Evolutionary conservation across 2,113 vertebrate species (phyloP).

Genomic region (Ivindomyrus marchei): DNA sequence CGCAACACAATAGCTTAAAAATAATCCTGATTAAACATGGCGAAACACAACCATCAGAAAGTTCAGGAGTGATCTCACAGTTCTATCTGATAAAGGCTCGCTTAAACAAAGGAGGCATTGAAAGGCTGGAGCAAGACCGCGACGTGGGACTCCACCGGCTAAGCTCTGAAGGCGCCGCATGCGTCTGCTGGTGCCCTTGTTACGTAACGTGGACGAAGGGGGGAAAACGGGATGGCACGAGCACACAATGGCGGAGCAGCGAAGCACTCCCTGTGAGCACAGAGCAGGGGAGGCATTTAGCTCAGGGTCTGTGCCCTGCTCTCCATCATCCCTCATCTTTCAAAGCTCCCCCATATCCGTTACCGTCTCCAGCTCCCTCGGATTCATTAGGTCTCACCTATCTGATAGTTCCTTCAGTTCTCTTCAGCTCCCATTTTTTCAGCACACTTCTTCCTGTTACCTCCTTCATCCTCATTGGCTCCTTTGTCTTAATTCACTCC

Average conservation of each 20-base stretch:
- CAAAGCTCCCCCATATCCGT: not conserved
- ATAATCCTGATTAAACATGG: not conserved
- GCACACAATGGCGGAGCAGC: not conserved
- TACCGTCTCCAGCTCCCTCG: not conserved
- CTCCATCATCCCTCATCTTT: not conserved
- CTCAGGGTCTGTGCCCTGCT: not conserved
- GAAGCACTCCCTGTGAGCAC: not conserved
- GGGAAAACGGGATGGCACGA: not conserved
- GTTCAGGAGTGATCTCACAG: not conserved
- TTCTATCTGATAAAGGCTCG: not conserved
- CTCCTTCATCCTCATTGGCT: not conserved
- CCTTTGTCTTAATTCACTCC: not conserved
- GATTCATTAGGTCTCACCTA: not conserved
- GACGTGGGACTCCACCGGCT: not conserved
- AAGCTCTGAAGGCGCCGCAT: not conserved
- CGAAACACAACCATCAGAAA: not conserved
- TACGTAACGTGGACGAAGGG: not conserved
- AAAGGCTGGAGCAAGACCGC: not conserved
- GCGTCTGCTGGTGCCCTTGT: not conserved
- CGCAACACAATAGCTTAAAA: not conserved
- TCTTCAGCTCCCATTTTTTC: not conserved
- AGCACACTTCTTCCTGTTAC: not conserved
- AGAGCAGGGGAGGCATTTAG: not conserved
- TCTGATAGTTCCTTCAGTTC: not conserved
- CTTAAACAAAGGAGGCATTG: slow-evolving; percentile 1